Percentiles rank a stretch among this genome's conserved stretches.
Evolutionary conservation across 2,797 vertebrate genomes (phyloP).

Genomic region (Austrolebias charrua): DNA sequence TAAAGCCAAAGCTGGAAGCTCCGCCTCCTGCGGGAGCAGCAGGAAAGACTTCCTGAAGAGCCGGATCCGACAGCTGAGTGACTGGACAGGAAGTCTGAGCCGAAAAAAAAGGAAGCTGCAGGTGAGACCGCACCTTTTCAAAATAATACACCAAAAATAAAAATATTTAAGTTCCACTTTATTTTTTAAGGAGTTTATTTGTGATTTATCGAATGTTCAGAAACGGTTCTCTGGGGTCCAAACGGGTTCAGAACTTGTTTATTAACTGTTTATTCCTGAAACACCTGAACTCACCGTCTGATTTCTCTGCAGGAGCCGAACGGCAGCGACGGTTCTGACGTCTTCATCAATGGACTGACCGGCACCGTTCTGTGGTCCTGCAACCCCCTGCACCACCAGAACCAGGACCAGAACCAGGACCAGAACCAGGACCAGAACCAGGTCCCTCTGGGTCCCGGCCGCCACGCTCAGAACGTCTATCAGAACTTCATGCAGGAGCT

Average conservation of each 20-base stretch:
- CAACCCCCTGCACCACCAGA: constrained; percentile 69
- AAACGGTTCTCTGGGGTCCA: too few relatives aligned
- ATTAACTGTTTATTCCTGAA: too few relatives aligned
- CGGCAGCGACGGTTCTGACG: constrained; percentile 76
- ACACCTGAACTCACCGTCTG: neutral
- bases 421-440: constrained; percentile 44
- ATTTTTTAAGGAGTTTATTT: too few relatives aligned
- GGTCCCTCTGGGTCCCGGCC: neutral
- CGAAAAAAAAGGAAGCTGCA: constrained; percentile 92
- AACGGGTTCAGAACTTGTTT: too few relatives aligned
- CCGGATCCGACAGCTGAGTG: constrained; percentile 88
- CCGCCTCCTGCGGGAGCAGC: constrained; percentile 44
- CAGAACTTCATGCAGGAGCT: constrained; percentile 93
- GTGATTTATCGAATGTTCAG: too few relatives aligned
- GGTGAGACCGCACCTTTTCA: constrained; percentile 69
- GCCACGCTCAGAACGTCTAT: constrained; percentile 83
- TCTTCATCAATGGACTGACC: constrained; percentile 74
- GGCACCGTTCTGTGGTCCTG: constrained; percentile 47
- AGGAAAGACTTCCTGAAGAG: constrained; percentile 90
- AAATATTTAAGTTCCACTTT: too few relatives aligned
- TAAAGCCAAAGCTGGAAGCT: constrained; percentile 65
- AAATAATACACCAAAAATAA: constrained; percentile 6
- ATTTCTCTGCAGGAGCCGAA: constrained; percentile 80
- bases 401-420: too few relatives aligned
- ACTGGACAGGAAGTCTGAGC: constrained; percentile 95